These are phyloP conservation scores for Fulica atra DNA, from an alignment of 2,113 vertebrate genomes.

Conservation along the genomic window DNA sequence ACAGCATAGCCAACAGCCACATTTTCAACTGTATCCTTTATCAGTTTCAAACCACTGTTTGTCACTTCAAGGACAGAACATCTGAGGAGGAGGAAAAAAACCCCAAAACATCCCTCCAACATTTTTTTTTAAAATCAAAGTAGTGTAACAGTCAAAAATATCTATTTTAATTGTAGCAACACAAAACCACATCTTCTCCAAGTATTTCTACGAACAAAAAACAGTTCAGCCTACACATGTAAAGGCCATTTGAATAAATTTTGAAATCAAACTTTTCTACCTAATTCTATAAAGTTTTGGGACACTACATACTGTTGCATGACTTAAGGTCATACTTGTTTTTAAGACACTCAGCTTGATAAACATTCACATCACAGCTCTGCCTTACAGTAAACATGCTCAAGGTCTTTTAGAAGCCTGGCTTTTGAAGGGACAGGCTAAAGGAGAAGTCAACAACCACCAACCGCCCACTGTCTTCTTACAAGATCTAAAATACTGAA, in stretches of 20 bases:
- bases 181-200: not conserved
- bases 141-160: not conserved
- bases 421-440: not conserved
- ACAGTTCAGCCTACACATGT: not conserved
- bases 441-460: not conserved
- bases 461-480: not conserved
- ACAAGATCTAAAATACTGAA: not conserved
- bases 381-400: not conserved
- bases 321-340: not conserved
- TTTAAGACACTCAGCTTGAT: not conserved
- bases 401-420: not conserved
- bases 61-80: not conserved
- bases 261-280: not conserved
- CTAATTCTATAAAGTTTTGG: not conserved
- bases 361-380: not conserved
- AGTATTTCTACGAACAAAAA: not conserved
- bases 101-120: not conserved
- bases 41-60: not conserved
- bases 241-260: not conserved
- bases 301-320: not conserved
- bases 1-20: not conserved
- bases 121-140: not conserved
- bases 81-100: not conserved
- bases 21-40: not conserved
- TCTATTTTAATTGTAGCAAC: not conserved